Percentiles rank a stretch among this genome's conserved stretches.
phyloP scores from a whole-genome alignment of 2,888 invertebrate genomes.

The Ptilodon capucinus region DNA sequence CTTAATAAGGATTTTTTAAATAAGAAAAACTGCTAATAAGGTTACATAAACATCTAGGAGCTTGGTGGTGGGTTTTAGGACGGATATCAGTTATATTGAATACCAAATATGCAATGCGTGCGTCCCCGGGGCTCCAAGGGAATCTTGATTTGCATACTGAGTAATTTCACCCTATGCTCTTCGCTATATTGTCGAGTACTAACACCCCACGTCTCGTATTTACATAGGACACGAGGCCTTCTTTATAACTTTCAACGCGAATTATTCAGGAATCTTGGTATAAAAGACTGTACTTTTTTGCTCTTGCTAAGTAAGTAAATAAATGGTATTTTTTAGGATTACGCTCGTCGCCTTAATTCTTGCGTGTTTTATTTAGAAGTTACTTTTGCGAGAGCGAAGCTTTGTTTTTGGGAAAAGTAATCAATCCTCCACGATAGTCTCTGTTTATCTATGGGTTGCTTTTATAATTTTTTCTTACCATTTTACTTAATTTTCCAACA shows the following conservation, averaged over 20 bases:
- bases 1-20: too few relatives aligned
- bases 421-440: background rate
- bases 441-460: too few relatives aligned
- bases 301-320: background rate
- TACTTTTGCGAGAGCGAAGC: background rate
- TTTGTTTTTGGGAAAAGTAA: background rate
- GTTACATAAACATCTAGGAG: too few relatives aligned
- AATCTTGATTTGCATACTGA: constrained; percentile 43
- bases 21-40: too few relatives aligned
- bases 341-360: background rate
- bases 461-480: too few relatives aligned
- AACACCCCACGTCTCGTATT: constrained; percentile 16
- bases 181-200: constrained; percentile 26
- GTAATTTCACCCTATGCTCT: constrained; percentile 37
- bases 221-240: constrained; percentile 23
- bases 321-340: background rate
- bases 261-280: constrained; percentile 3
- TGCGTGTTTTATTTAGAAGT: background rate
- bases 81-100: constrained; percentile 22
- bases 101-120: constrained; percentile 16
- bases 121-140: constrained; percentile 12
- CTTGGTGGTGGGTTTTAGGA: too few relatives aligned
- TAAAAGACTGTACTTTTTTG: background rate
- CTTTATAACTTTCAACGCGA: constrained; percentile 11
- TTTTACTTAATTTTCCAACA: too few relatives aligned